These are phyloP conservation scores for Oryzias sinensis DNA, from an alignment of 2,797 vertebrate genomes.

Conservation along the genomic window DNA sequence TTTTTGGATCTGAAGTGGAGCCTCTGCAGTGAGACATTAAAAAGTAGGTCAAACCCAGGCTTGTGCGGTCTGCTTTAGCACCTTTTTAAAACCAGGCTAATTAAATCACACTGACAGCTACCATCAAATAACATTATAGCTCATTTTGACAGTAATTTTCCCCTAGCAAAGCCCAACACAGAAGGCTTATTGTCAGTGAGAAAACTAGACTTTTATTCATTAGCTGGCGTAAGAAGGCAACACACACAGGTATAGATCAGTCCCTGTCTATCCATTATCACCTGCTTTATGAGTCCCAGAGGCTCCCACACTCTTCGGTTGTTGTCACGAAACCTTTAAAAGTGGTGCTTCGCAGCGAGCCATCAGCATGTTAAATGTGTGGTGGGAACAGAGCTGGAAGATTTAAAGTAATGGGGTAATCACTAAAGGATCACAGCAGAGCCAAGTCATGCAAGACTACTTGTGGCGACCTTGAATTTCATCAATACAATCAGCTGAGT, in stretches of 20 bases:
- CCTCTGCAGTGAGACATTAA: background rate
- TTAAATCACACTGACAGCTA: background rate
- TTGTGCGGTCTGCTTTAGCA: background rate
- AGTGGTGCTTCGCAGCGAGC: slow-evolving; percentile 28
- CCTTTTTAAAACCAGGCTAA: background rate
- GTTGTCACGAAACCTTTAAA: slow-evolving; percentile 32
- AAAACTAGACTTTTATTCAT: slow-evolving; percentile 36
- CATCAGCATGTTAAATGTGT: slow-evolving; percentile 50
- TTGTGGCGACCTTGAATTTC: slow-evolving; percentile 50
- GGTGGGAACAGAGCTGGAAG: slow-evolving; percentile 56
- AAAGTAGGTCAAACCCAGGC: background rate
- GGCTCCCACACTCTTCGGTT: slow-evolving; percentile 28
- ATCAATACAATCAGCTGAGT: slow-evolving; percentile 46
- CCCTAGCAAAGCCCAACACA: slow-evolving; percentile 5
- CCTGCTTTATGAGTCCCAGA: slow-evolving; percentile 16
- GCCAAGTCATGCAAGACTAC: slow-evolving; percentile 48
- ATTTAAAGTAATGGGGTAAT: slow-evolving; percentile 68
- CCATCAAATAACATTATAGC: background rate
- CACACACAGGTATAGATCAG: slow-evolving; percentile 32
- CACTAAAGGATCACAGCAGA: slow-evolving; percentile 38
- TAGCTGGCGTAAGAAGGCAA: slow-evolving; percentile 11
- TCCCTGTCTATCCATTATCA: slow-evolving; percentile 29
- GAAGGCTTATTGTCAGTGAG: slow-evolving; percentile 10
- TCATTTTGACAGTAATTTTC: slow-evolving; percentile 14
- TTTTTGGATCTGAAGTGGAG: too few relatives aligned